Conservation (phyloP, 2,888 invertebrate species). For the Saturnia pavonia region DNA sequence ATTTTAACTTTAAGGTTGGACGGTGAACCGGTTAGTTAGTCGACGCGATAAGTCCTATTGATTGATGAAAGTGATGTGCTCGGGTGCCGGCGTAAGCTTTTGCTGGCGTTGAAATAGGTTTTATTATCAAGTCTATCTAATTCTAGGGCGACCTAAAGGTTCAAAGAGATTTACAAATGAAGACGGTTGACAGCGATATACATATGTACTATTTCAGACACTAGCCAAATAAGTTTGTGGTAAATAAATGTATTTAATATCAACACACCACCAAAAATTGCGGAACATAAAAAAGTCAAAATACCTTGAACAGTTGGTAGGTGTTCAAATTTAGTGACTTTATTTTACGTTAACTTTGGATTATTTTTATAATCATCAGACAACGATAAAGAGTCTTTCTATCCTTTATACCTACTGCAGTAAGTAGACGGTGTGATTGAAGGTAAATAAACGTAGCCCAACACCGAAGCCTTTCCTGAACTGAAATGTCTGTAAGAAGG, state of each 20-base stretch:
- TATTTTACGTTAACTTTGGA: not conserved
- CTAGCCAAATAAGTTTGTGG: not conserved
- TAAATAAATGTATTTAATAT: too few species aligned
- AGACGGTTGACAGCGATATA: not conserved
- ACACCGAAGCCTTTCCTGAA: not conserved
- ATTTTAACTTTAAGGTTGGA: constrained; percentile 11
- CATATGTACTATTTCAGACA: not conserved
- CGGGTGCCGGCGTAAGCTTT: constrained; percentile 22
- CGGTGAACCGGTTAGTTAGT: constrained; percentile 26
- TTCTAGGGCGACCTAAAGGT: not conserved
- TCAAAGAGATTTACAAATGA: constrained; percentile 4
- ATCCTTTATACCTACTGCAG: not conserved
- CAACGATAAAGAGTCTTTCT: not conserved
- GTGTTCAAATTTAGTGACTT: not conserved
- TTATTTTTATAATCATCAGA: not conserved
- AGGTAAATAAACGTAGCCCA: not conserved
- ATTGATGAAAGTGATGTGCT: constrained; percentile 51
- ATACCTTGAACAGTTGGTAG: not conserved
- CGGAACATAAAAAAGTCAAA: too few species aligned
- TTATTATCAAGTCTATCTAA: constrained; percentile 23
- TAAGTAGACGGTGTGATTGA: too few species aligned
- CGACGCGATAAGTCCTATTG: constrained; percentile 63
- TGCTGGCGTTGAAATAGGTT: constrained; percentile 24
- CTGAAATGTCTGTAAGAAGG: not conserved
- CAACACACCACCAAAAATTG: too few species aligned